Evolutionary conservation across 2,113 vertebrate genomes (phyloP).

Genomic region (Colius striatus): DNA sequence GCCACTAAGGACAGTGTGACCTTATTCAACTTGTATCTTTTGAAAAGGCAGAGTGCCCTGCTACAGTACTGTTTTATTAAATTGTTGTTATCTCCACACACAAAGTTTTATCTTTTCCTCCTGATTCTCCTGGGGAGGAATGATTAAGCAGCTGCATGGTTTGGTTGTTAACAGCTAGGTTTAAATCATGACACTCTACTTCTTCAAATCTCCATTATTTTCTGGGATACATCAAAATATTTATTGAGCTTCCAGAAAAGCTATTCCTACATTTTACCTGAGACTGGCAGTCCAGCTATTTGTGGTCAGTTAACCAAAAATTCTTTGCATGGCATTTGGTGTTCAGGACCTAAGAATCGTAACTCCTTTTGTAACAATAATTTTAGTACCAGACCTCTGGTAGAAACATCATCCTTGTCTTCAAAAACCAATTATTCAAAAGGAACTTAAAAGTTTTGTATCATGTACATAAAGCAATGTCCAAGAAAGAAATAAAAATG

Average conservation of each 20-base stretch:
- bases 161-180: no score
- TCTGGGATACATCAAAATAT: not conserved
- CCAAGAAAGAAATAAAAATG: not conserved
- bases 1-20: no score
- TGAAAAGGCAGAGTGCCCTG: no score
- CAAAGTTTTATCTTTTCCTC: no score
- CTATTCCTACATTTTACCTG: not conserved
- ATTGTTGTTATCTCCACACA: no score
- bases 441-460: rapidly evolving
- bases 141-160: no score
- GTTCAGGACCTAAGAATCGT: not conserved
- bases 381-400: not conserved
- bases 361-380: not conserved
- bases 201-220: not conserved
- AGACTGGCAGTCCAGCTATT: not conserved
- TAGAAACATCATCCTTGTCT: not conserved
- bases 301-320: not conserved
- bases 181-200: not conserved
- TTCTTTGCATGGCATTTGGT: not conserved
- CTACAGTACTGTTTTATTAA: no score
- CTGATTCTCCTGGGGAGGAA: no score
- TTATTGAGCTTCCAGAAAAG: not conserved
- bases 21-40: no score
- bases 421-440: not conserved
- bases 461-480: not conserved